These are phyloP conservation scores for Zosterops borbonicus DNA, from an alignment of 2,113 vertebrate genomes.

Conservation along the genomic window DNA sequence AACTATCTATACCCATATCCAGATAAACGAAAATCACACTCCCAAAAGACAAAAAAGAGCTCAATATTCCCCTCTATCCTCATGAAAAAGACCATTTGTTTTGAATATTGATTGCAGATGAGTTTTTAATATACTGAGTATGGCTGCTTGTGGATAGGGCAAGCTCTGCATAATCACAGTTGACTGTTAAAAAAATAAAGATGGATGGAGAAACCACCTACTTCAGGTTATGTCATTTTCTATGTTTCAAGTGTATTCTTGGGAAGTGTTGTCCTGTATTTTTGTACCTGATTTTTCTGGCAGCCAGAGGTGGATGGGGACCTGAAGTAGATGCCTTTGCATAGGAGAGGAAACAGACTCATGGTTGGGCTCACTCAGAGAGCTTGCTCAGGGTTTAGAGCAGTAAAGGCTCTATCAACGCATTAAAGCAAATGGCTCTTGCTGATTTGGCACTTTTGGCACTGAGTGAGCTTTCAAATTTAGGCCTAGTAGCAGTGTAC, in stretches of 20 bases:
- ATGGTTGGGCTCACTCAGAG: not conserved
- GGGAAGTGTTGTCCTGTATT: not conserved
- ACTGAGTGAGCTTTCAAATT: not conserved
- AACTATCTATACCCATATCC: not conserved
- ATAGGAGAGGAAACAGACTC: not conserved
- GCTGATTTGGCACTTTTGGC: not conserved
- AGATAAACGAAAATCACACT: slow-evolving; percentile 44
- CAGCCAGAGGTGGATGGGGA: not conserved
- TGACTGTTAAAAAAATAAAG: not conserved
- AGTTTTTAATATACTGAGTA: not conserved
- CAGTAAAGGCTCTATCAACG: not conserved
- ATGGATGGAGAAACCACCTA: not conserved
- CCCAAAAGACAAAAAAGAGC: not conserved
- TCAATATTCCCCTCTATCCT: slow-evolving; percentile 35
- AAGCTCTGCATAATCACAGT: not conserved
- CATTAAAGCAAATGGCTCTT: not conserved
- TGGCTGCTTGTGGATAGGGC: not conserved
- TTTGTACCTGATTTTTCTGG: not conserved
- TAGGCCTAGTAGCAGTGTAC: not conserved
- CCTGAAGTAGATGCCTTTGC: not conserved
- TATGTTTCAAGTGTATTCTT: not conserved
- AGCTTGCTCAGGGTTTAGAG: not conserved
- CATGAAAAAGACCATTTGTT: not conserved
- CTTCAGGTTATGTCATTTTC: not conserved
- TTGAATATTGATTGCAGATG: slow-evolving; percentile 17